Conservation (phyloP, 2,888 invertebrate species). For the Meganola albula region DNA sequence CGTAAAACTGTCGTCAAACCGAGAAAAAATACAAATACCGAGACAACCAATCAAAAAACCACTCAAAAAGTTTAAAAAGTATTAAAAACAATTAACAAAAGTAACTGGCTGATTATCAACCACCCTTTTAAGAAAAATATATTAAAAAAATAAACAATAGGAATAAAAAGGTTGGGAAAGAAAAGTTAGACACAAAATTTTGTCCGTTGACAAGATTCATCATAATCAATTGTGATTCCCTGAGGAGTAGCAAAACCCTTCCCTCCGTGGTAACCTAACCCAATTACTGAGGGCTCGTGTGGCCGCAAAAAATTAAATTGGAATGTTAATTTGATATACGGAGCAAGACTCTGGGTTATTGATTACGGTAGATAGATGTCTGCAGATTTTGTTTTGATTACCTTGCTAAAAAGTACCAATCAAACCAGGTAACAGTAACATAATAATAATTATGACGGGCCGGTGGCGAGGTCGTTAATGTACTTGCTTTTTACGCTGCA, state of each 20-base stretch:
- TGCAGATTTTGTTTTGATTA: constrained; percentile 6
- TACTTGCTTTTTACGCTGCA: too few species aligned
- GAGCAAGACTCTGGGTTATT: constrained; percentile 18
- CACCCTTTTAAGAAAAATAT: constrained; percentile 37
- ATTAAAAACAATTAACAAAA: constrained; percentile 53
- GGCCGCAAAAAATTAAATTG: constrained; percentile 67
- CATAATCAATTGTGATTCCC: constrained; percentile 72
- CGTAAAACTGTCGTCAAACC: constrained; percentile 22
- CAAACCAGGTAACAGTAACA: too few species aligned
- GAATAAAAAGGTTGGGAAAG: constrained; percentile 40
- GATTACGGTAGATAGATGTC: constrained; percentile 16
- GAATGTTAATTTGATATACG: constrained; percentile 62
- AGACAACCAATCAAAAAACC: constrained; percentile 46
- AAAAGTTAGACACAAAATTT: constrained; percentile 60
- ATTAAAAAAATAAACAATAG: constrained; percentile 33
- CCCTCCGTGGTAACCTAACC: constrained; percentile 64
- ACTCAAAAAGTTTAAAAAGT: constrained; percentile 48
- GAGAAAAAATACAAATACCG: constrained; percentile 28
- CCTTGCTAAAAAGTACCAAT: too few species aligned
- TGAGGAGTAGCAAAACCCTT: constrained; percentile 71
- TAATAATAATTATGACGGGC: too few species aligned
- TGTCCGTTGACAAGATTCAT: constrained; percentile 72
- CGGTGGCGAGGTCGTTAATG: too few species aligned
- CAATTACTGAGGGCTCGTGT: constrained; percentile 68
- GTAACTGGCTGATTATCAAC: constrained; percentile 43